Base-by-base conservation (phyloP, 2,888 invertebrate species). In the Mayetiola destructor region DNA sequence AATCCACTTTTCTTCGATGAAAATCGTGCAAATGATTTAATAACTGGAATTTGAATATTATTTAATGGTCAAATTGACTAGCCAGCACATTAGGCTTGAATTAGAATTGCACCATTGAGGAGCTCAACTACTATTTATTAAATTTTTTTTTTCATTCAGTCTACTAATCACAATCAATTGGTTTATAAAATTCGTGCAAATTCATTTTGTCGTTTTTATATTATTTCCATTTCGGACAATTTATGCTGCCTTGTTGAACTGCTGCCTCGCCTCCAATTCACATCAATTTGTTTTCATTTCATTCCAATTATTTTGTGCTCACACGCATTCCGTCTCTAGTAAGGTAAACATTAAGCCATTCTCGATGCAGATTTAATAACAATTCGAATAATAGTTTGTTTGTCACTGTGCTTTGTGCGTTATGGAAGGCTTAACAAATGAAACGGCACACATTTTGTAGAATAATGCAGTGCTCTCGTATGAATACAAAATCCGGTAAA, bases 401-500 rank as follows among this genome's bases (percentile, higher is more conserved):
- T 27, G 14, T n/a, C 23, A 21, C 42, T 23, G 42, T 42, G 21
- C 12, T 42, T 21, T 6, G 3, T 42, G 23, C 48, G n/a, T 48
- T n/a, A 6, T 27, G 23, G n/a, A n/a, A n/a, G n/a, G n/a, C n/a
- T n/a, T n/a, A 48, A 27, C 21, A 23, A 12, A 6, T 21, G 42
- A 21, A 23, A 10, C 39, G 18, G 39, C 27, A 27, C 48, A 48
- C 23, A 48, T 27, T 23, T n/a, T 16, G n/a, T n/a, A 42, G 12
- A 48, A 48, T n/a, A 48, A 48, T 48, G 27, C 14, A 48, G 6
- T 23, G 27, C 48, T 48, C 29, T 23, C n/a, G n/a, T n/a, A n/a
- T n/a, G n/a, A n/a, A n/a, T 48, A 48, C 27, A 48, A 48, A 48
- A 48, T 48, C 29, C n/a, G 27, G 27, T 48, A 48, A 48, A 48